These are phyloP conservation scores for Muntiacus reevesi DNA, from an alignment of 2,113 vertebrate genomes.

Conservation along the genomic window DNA sequence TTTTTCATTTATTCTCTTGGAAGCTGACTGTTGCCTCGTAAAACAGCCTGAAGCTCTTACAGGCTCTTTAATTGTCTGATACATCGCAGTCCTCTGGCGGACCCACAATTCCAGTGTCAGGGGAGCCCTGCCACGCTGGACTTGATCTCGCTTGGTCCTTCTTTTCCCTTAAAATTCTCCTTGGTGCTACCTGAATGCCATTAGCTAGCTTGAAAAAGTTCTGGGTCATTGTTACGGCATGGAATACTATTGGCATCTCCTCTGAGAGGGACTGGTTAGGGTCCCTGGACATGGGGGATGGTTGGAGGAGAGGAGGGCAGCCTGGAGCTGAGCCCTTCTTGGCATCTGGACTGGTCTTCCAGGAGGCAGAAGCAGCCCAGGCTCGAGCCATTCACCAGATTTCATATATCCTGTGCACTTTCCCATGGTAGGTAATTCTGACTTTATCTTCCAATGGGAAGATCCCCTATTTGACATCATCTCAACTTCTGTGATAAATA, in stretches of 20 bases:
- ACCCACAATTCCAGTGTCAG: background rate
- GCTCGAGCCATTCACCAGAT: background rate
- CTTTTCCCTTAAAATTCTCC: background rate
- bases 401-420: background rate
- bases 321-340: background rate
- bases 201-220: background rate
- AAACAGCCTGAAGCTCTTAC: constrained; percentile 52
- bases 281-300: background rate
- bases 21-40: constrained; percentile 44
- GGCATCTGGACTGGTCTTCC: too few relatives aligned
- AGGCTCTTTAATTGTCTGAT: constrained; percentile 43
- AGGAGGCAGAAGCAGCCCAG: background rate
- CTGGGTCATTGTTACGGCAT: background rate
- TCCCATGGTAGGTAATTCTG: background rate
- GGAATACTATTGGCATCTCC: background rate
- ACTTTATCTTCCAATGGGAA: background rate
- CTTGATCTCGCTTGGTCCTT: background rate
- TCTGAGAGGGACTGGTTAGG: background rate
- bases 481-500: background rate
- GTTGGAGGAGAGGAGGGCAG: background rate
- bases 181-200: background rate
- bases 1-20: constrained; percentile 45
- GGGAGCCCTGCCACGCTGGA: background rate
- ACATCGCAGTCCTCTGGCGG: background rate
- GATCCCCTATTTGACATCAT: background rate